Evolutionary conservation across 1,140 invertebrate genomes (phyloP).

Genomic region (Helicoverpa zea): DNA sequence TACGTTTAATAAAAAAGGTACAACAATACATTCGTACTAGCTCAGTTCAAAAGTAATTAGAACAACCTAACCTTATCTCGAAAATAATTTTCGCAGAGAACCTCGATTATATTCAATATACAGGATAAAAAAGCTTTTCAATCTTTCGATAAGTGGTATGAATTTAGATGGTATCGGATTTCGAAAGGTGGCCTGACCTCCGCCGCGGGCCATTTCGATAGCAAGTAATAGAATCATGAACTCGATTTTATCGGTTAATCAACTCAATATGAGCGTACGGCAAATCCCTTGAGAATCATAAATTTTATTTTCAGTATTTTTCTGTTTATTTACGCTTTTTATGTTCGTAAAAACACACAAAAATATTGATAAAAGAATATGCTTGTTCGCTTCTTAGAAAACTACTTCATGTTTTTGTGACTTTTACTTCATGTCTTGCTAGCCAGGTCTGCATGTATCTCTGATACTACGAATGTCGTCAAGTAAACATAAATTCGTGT

Average conservation of each 20-base stretch:
- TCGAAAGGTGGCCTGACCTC: constrained; percentile 13
- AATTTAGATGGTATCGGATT: constrained; percentile 36
- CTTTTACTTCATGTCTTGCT: no score
- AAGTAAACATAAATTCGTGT: no score
- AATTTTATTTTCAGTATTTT: neutral
- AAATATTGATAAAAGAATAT: no score
- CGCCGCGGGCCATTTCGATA: constrained; percentile 12
- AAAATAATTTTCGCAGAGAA: neutral
- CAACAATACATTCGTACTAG: no score
- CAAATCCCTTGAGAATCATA: neutral
- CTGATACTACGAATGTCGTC: no score
- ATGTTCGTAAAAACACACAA: neutral
- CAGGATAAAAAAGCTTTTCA: constrained; percentile 10
- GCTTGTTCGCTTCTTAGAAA: no score
- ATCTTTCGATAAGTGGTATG: constrained; percentile 17
- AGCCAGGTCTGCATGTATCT: no score
- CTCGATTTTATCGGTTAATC: constrained; percentile 30
- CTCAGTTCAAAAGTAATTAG: no score
- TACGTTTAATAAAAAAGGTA: no score
- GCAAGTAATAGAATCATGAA: constrained; percentile 31
- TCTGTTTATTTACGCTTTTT: no score
- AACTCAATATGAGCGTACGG: neutral
- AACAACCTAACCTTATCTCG: neutral
- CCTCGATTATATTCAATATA: constrained; percentile 2
- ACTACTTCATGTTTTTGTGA: no score